A percentile compares a stretch with the other conserved stretches of the same genome.
These are phyloP conservation scores for Centropus unirufus DNA, from an alignment of 2,113 vertebrate genomes.

Conservation along the genomic window DNA sequence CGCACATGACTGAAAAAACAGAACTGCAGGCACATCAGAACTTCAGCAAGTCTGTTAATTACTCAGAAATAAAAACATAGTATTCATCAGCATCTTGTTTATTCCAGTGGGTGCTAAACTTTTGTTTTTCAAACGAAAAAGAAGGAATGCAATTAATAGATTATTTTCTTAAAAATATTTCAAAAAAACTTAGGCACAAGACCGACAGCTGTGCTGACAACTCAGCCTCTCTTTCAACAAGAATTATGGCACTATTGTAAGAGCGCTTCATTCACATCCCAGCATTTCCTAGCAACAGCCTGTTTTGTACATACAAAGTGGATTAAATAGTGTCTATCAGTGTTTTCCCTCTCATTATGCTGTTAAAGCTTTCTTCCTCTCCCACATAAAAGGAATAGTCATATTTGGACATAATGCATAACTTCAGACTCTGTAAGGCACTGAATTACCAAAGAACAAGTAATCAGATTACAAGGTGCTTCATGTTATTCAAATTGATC, in stretches of 20 bases:
- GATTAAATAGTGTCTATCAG: constrained; percentile 17
- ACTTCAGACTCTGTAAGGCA: neutral
- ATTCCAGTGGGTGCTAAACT: neutral
- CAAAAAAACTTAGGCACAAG: neutral
- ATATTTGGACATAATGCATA: neutral
- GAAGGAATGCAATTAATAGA: neutral
- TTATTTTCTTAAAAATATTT: neutral
- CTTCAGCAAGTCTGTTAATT: neutral
- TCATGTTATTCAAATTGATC: neutral
- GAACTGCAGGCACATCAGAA: neutral
- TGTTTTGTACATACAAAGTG: constrained; percentile 54
- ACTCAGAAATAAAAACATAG: neutral
- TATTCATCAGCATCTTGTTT: neutral
- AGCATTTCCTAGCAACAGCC: constrained; percentile 62
- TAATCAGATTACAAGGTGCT: neutral
- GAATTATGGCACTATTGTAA: neutral
- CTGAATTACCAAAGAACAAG: neutral
- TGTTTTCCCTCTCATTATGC: neutral
- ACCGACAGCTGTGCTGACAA: neutral
- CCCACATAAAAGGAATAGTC: neutral
- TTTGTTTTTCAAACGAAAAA: neutral
- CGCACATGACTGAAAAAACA: neutral
- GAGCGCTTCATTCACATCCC: neutral
- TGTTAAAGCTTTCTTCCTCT: neutral
- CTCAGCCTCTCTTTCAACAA: neutral